A percentile compares a stretch with the other conserved stretches of the same genome.
Evolutionary conservation across 2,888 invertebrate genomes (phyloP).

Genomic region (Sericinus montela): DNA sequence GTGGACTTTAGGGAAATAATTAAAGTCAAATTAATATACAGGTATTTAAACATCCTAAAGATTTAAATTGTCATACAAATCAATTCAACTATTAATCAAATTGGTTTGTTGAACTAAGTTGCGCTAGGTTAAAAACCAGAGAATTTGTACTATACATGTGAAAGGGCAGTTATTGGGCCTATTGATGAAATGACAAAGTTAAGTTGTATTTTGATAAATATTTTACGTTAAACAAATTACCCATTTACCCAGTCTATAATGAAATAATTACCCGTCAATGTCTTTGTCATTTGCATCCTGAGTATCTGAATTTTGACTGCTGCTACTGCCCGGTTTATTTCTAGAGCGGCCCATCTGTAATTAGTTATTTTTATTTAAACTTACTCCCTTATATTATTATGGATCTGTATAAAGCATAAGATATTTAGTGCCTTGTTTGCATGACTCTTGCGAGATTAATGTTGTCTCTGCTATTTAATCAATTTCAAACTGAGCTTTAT

Average conservation of each 20-base stretch:
- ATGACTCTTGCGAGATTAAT: too few relatives aligned
- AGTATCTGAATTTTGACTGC: conserved; percentile 61
- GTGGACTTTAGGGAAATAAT: too few relatives aligned
- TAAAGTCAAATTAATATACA: too few relatives aligned
- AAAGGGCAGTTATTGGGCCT: conserved; percentile 12
- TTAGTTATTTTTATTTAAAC: conserved; percentile 37
- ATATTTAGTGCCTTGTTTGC: background rate
- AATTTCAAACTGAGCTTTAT: too few relatives aligned
- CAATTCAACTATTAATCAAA: too few relatives aligned
- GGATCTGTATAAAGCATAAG: background rate
- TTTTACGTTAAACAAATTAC: background rate
- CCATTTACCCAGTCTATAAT: background rate
- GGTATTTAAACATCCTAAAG: too few relatives aligned
- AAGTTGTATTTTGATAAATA: background rate
- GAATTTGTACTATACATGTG: background rate
- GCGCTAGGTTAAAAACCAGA: too few relatives aligned
- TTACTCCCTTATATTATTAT: conserved; percentile 7
- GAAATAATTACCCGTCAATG: conserved; percentile 70
- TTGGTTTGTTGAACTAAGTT: too few relatives aligned
- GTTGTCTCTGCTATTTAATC: too few relatives aligned
- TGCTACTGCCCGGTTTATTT: conserved; percentile 57
- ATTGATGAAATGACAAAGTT: conserved; percentile 11
- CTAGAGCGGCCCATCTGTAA: conserved; percentile 74
- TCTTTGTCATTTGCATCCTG: conserved; percentile 63
- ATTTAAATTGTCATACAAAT: too few relatives aligned